Conservation (phyloP, 2,113 vertebrate species). For the Chelonoidis abingdonii region DNA sequence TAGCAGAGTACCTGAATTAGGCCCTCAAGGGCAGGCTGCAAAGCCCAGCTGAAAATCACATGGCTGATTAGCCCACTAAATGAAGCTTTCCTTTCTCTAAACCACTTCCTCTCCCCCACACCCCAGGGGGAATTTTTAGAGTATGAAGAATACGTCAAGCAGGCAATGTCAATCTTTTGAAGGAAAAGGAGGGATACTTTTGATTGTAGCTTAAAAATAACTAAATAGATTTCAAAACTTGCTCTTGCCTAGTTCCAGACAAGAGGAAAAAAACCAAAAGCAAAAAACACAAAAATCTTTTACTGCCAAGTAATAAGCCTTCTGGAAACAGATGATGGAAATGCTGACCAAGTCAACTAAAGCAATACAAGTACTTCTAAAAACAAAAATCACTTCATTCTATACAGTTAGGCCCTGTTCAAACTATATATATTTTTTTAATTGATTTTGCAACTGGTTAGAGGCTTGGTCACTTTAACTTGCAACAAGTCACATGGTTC, state of each 20-base stretch:
- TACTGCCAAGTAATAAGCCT: slow-evolving; percentile 23
- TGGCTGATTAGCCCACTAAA: background rate
- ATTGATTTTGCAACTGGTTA: background rate
- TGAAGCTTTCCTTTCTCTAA: background rate
- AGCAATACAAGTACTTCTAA: slow-evolving; percentile 30
- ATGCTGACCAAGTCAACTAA: slow-evolving; percentile 34
- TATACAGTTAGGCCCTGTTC: slow-evolving; percentile 43
- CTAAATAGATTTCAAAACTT: background rate
- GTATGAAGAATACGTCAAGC: background rate
- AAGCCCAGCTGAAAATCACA: background rate
- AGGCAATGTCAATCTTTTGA: background rate
- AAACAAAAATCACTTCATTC: slow-evolving; percentile 32
- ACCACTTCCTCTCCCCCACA: background rate
- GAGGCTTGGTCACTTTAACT: slow-evolving; percentile 17
- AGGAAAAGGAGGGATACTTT: background rate
- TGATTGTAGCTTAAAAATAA: background rate
- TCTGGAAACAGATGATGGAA: slow-evolving; percentile 41
- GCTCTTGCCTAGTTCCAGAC: background rate
- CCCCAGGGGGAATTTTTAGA: background rate
- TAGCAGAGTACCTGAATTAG: background rate
- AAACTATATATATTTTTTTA: background rate
- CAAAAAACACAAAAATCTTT: background rate
- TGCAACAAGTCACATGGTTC: slow-evolving; percentile 3
- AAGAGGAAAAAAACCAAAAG: background rate
- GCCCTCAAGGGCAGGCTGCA: background rate